These are phyloP conservation scores for Myioborus melanocephalus DNA, from an alignment of 2,797 vertebrate species.

Conservation along the genomic window DNA sequence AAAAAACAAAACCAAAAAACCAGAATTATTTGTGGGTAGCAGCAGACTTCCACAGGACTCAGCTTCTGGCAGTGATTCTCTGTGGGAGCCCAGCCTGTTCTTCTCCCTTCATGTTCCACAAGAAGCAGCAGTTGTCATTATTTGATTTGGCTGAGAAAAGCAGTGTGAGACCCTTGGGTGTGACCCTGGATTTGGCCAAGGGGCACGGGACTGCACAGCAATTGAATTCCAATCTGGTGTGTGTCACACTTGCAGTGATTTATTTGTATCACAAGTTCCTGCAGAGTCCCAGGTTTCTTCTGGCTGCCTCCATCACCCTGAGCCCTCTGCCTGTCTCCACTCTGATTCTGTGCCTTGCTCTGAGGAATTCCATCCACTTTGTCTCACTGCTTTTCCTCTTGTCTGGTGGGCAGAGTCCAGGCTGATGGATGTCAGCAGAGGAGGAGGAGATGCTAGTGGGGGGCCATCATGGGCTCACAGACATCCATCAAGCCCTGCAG, in stretches of 20 bases:
- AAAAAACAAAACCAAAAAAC: rapidly evolving
- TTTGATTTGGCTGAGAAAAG: slow-evolving; percentile 5
- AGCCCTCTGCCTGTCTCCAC: background rate
- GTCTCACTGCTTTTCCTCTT: background rate
- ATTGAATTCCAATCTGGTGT: background rate
- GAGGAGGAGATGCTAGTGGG: background rate
- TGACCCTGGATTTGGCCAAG: background rate
- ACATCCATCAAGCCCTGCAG: background rate
- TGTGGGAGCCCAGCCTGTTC: background rate
- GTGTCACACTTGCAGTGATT: background rate
- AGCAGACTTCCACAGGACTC: background rate
- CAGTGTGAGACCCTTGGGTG: background rate
- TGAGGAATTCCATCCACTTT: background rate
- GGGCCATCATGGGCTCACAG: rapidly evolving
- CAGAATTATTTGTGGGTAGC: background rate
- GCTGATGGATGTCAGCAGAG: background rate
- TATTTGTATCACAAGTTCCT: background rate
- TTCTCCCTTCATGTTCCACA: background rate
- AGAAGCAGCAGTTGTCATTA: background rate
- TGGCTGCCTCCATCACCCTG: background rate
- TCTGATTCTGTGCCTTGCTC: background rate
- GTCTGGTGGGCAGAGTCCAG: background rate
- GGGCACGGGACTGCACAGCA: background rate
- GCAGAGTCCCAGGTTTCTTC: background rate
- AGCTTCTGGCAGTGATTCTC: background rate